These are phyloP conservation scores for Smithornis capensis DNA, from an alignment of 2,113 vertebrate species.

Conservation along the genomic window DNA sequence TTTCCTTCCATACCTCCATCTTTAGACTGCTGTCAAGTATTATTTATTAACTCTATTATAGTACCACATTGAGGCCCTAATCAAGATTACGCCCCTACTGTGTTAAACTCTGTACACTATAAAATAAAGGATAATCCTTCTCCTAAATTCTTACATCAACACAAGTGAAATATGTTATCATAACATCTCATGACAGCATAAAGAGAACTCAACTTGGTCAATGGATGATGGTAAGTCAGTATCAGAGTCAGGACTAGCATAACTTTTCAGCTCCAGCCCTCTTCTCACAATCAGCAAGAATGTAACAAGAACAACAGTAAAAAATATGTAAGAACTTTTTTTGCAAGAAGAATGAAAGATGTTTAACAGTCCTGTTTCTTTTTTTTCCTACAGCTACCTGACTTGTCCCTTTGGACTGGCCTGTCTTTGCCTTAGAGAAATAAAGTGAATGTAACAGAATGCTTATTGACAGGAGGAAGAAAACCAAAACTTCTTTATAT, in stretches of 20 bases:
- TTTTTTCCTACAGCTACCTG: background rate
- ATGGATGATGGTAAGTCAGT: background rate
- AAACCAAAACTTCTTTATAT: background rate
- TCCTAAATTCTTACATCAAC: background rate
- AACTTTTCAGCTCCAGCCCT: background rate
- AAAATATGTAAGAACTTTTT: background rate
- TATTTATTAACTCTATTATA: slow-evolving; percentile 59
- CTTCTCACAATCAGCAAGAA: background rate
- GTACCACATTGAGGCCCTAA: slow-evolving; percentile 9
- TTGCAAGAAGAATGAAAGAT: background rate
- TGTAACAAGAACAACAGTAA: background rate
- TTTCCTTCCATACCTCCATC: slow-evolving; percentile 27
- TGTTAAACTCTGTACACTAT: background rate
- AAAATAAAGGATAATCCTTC: slow-evolving; percentile 12
- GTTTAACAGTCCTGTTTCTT: background rate
- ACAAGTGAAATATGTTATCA: background rate
- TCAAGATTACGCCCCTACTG: slow-evolving; percentile 3
- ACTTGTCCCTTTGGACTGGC: background rate
- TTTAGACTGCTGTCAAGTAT: slow-evolving; percentile 34
- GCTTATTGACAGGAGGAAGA: background rate
- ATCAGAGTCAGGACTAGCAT: background rate
- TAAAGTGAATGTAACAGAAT: background rate
- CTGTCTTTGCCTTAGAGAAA: background rate
- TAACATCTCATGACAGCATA: background rate
- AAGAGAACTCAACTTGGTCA: background rate